phyloP scores from a whole-genome alignment of 1,140 invertebrate species.

The Drosophila kohkoa region DNA sequence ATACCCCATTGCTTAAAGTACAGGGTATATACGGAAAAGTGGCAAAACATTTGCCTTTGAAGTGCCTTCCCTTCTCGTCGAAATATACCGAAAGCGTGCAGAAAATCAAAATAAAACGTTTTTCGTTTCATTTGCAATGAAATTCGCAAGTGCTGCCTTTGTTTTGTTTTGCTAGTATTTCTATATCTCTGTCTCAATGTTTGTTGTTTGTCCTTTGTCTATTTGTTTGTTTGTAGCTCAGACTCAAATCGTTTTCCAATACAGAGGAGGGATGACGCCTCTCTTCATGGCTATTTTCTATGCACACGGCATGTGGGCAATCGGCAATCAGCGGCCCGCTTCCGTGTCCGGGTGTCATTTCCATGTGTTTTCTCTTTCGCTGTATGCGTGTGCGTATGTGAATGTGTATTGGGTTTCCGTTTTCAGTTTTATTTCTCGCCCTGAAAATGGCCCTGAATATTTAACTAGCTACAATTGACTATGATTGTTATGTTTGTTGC shows the following conservation, averaged over 20 bases:
- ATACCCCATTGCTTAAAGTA: background rate
- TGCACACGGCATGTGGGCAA: slow-evolving; percentile 73
- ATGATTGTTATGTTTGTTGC: slow-evolving; percentile 74
- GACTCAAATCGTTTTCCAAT: slow-evolving; percentile 73
- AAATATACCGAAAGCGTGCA: slow-evolving; percentile 61
- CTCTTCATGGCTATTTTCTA: slow-evolving; percentile 54
- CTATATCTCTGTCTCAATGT: slow-evolving; percentile 1
- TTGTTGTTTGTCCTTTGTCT: slow-evolving; percentile 25
- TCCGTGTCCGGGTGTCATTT: slow-evolving; percentile 51
- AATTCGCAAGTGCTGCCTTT: slow-evolving; percentile 68
- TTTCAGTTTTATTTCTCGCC: slow-evolving; percentile 74
- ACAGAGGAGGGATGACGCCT: slow-evolving; percentile 30
- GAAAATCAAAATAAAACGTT: slow-evolving; percentile 81
- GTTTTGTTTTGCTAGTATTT: slow-evolving; percentile 36
- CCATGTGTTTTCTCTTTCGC: slow-evolving; percentile 9
- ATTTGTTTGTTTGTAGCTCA: slow-evolving; percentile 24
- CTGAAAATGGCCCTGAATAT: slow-evolving; percentile 63
- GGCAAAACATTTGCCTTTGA: slow-evolving; percentile 69
- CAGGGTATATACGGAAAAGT: slow-evolving; percentile 18
- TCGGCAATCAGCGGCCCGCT: slow-evolving; percentile 44
- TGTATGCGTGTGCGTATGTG: slow-evolving; percentile 19
- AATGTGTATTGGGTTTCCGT: slow-evolving; percentile 26
- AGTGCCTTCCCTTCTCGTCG: slow-evolving; percentile 35
- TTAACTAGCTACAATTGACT: slow-evolving; percentile 76
- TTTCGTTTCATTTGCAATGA: slow-evolving; percentile 81